Evolutionary conservation across 2,888 invertebrate genomes (phyloP).

Genomic region (Endomychus coccineus): DNA sequence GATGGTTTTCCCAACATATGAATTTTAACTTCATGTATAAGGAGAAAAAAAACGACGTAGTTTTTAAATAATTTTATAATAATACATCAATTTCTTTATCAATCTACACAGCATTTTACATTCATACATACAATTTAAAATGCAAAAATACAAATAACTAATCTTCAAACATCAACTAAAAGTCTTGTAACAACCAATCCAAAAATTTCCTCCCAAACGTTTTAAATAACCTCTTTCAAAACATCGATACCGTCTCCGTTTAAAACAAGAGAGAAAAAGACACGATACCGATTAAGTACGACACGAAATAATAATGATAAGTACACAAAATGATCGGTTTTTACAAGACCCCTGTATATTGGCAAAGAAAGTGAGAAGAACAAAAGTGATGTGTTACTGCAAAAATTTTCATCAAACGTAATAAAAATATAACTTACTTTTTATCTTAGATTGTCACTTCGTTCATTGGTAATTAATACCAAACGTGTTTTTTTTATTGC

Average conservation of each 20-base stretch:
- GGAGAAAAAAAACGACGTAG: too few species aligned
- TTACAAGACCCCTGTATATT: conserved; percentile 5
- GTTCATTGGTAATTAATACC: neutral
- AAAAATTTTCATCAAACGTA: conserved; percentile 9
- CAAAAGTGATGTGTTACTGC: conserved; percentile 12
- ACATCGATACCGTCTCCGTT: conserved; percentile 17
- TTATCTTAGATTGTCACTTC: conserved; percentile 11
- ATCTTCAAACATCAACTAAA: conserved; percentile 15
- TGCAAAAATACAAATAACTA: conserved; percentile 26
- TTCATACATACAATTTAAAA: conserved; percentile 37
- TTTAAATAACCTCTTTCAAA: conserved; percentile 17
- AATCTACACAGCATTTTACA: conserved; percentile 40
- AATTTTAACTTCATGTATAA: too few species aligned
- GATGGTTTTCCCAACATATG: too few species aligned
- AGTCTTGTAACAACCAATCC: conserved; percentile 17
- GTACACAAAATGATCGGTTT: conserved; percentile 10
- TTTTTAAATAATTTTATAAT: too few species aligned
- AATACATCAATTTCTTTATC: conserved; percentile 39
- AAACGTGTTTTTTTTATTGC: conserved; percentile 14
- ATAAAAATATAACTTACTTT: conserved; percentile 8
- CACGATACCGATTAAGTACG: conserved; percentile 16
- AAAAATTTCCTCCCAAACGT: conserved; percentile 20
- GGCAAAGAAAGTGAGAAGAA: conserved; percentile 7
- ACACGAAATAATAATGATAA: conserved; percentile 11
- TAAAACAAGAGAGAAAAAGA: conserved; percentile 15